These are phyloP conservation scores for Pseudochirops corinnae DNA, from an alignment of 2,797 vertebrate genomes.

Conservation along the genomic window DNA sequence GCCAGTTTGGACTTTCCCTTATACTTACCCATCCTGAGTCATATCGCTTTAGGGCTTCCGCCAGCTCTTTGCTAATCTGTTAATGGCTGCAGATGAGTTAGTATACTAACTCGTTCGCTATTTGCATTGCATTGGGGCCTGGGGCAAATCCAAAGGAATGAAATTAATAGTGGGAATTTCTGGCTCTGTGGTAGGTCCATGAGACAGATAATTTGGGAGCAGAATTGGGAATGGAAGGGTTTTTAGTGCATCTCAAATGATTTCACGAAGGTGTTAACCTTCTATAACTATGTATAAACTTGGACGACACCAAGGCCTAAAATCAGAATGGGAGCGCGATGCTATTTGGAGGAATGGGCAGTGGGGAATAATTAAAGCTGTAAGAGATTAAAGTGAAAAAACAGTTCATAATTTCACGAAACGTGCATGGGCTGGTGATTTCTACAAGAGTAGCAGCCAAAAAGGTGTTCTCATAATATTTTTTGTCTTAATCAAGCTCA, in stretches of 20 bases:
- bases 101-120: background rate
- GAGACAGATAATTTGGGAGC: background rate
- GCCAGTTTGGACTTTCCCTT: background rate
- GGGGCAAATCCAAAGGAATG: background rate
- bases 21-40: background rate
- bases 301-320: background rate
- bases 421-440: background rate
- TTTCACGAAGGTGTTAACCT: background rate
- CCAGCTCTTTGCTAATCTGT: background rate
- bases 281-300: background rate
- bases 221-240: background rate
- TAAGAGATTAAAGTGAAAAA: background rate
- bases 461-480: background rate
- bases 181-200: background rate
- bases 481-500: background rate
- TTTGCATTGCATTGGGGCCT: background rate
- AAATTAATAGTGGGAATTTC: background rate
- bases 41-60: background rate
- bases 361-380: background rate
- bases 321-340: background rate
- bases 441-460: background rate
- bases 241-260: background rate
- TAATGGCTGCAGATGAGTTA: background rate
- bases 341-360: background rate
- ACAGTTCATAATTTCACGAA: background rate